Base-by-base conservation (phyloP, 1,140 invertebrate species). In the Zaprionus africanus region DNA sequence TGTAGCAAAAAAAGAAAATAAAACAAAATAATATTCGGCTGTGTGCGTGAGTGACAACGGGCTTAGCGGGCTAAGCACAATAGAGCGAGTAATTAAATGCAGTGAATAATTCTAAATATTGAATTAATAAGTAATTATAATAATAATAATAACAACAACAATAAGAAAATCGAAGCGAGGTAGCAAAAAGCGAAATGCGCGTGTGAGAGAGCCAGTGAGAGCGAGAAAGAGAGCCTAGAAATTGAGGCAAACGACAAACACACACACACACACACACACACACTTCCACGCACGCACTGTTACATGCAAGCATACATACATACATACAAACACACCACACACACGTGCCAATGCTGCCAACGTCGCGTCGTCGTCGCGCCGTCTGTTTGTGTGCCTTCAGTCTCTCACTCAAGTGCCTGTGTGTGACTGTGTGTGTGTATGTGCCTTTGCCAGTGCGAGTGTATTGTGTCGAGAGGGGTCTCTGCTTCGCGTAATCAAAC, bases 141-240 rank as follows among this genome's bases (percentile, higher is more conserved):
- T 65, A 84, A 81, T 53, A 83, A 81, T 56, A 83, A 83, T 66
- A 84, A 85, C 65, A 82, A 78, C 63, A 82, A 82, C 78, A 84
- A 85, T 76, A 83, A 71, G 46, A 82, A 83, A 84, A 84, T 85
- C 78, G 79, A 81, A 83, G 12, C 54, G 61, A 82, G 53, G 24
- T 24, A 76, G 69, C 60, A 63, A 71, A 34, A 73, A 78, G 60
- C 31, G 65, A 75, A 84, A 77, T 73, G 82, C 81, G 82, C 83
- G 81, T 81, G 78, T 81, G 53, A 75, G 57, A 74, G 75, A 61
- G 67, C 22, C 54, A 63, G n/a, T 19, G 53, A 57, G 65, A 61
- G 51, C 56, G 56, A 41, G 46, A 17, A 11, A 36, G 26, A 26
- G 57, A 70, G 51, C 53, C 19, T 59, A 46, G 38, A 67, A 51